Percentiles rank a stretch among this genome's conserved stretches.
phyloP scores from a whole-genome alignment of 35 echinoderm and acorn worm species.

The Hemicentrotus pulcherrimus region DNA sequence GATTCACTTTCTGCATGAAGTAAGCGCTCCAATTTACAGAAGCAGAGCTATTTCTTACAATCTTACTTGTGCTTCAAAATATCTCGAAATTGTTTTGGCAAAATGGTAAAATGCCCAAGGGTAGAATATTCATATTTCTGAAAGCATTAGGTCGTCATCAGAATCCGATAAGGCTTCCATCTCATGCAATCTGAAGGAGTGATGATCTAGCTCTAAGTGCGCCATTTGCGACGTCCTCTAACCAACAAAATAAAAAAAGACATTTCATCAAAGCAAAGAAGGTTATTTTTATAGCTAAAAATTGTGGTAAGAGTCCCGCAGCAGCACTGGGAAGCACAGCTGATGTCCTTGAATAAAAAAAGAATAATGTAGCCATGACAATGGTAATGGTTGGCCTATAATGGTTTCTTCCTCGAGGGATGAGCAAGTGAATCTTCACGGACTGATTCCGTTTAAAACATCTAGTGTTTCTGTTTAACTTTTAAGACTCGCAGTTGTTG shows the following conservation, averaged over 20 bases:
- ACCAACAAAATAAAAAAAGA: neutral
- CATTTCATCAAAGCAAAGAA: neutral
- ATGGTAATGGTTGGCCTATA: neutral
- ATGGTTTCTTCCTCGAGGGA: neutral
- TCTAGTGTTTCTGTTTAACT: neutral
- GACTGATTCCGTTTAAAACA: neutral
- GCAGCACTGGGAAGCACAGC: neutral
- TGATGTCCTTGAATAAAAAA: neutral
- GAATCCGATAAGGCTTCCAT: conserved; percentile 1
- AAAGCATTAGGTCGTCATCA: conserved; percentile 11
- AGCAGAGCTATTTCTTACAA: neutral
- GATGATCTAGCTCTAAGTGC: conserved; percentile 16
- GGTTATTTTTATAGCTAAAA: neutral
- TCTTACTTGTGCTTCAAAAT: neutral
- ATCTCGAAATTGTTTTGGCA: neutral
- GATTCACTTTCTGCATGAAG: neutral
- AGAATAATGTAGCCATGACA: neutral
- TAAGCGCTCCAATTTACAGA: neutral
- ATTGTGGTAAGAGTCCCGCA: neutral
- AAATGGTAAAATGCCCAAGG: neutral
- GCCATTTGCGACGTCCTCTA: conserved; percentile 8
- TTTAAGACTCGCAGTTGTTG: neutral
- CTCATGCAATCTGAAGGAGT: conserved; percentile 9
- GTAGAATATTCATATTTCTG: conserved; percentile 13
- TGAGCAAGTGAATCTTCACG: neutral